Percentiles rank a stretch among this genome's conserved stretches.
These are phyloP conservation scores for Macrochelys suwanniensis DNA, from an alignment of 2,797 vertebrate species.

Conservation along the genomic window DNA sequence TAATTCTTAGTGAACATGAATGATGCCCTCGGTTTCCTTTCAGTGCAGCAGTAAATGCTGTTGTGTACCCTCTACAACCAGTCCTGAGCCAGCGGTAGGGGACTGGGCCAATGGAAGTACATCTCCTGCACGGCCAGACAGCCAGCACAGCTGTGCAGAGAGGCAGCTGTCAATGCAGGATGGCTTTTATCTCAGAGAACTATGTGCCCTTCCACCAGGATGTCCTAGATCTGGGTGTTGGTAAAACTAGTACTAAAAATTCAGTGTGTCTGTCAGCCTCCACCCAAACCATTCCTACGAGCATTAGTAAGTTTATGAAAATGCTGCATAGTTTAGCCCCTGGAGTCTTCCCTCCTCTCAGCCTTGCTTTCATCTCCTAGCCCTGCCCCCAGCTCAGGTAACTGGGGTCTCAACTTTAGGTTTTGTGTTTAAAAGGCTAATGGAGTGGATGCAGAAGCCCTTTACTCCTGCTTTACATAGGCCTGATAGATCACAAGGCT, in stretches of 20 bases:
- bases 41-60: neutral
- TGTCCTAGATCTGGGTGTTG: neutral
- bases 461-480: rapidly evolving
- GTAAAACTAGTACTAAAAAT: neutral
- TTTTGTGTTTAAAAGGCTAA: rapidly evolving
- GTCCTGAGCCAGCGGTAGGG: slow-evolving; percentile 18
- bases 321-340: rapidly evolving
- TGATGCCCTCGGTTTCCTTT: neutral
- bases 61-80: neutral
- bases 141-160: slow-evolving; percentile 45
- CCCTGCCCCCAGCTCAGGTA: rapidly evolving
- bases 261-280: neutral
- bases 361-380: rapidly evolving
- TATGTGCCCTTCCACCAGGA: neutral
- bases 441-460: neutral
- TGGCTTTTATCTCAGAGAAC: neutral
- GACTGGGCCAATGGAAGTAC: neutral
- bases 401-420: rapidly evolving
- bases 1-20: neutral
- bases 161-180: rapidly evolving
- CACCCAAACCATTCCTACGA: neutral
- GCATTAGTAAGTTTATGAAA: rapidly evolving
- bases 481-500: neutral
- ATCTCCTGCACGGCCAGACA: neutral
- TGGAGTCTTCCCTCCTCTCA: neutral